phyloP scores from a whole-genome alignment of 1,140 invertebrate species.

The Heliconius melpomene region DNA sequence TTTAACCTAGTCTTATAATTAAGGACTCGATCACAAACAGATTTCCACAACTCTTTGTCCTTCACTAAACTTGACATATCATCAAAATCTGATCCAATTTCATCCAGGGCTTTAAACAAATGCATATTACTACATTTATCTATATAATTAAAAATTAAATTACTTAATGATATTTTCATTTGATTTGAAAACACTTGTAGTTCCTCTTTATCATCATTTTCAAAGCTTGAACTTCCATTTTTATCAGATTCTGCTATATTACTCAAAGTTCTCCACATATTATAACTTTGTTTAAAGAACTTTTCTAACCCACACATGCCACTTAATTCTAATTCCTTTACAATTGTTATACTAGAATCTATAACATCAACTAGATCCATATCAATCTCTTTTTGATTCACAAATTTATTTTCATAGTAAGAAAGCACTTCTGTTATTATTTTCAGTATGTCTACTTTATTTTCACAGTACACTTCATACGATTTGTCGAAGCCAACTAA shows the following conservation, averaged over 20 bases:
- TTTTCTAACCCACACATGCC: slow-evolving; percentile 46
- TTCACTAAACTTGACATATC: slow-evolving; percentile 53
- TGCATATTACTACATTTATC: slow-evolving; percentile 55
- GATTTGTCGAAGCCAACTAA: slow-evolving; percentile 64
- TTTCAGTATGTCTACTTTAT: slow-evolving; percentile 50
- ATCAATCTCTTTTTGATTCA: slow-evolving; percentile 66
- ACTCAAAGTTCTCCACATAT: slow-evolving; percentile 61
- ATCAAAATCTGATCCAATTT: slow-evolving; percentile 53
- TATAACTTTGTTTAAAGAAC: slow-evolving; percentile 56
- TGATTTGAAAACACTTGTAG: slow-evolving; percentile 52
- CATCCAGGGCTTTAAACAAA: slow-evolving; percentile 53
- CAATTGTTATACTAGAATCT: slow-evolving; percentile 63
- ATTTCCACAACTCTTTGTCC: slow-evolving; percentile 44
- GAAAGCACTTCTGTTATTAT: slow-evolving; percentile 59
- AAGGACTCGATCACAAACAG: slow-evolving; percentile 50
- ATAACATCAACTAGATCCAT: slow-evolving; percentile 69
- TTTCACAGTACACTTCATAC: slow-evolving; percentile 54
- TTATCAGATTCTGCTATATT: slow-evolving; percentile 48
- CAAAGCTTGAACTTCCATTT: slow-evolving; percentile 58
- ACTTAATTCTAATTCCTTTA: slow-evolving; percentile 49
- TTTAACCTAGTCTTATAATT: slow-evolving; percentile 63
- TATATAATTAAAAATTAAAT: slow-evolving; percentile 58
- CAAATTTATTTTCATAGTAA: slow-evolving; percentile 69
- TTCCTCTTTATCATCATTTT: slow-evolving; percentile 63
- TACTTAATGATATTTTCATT: slow-evolving; percentile 56